Conservation (phyloP, 2,888 invertebrate species). For the Macaria notata region DNA sequence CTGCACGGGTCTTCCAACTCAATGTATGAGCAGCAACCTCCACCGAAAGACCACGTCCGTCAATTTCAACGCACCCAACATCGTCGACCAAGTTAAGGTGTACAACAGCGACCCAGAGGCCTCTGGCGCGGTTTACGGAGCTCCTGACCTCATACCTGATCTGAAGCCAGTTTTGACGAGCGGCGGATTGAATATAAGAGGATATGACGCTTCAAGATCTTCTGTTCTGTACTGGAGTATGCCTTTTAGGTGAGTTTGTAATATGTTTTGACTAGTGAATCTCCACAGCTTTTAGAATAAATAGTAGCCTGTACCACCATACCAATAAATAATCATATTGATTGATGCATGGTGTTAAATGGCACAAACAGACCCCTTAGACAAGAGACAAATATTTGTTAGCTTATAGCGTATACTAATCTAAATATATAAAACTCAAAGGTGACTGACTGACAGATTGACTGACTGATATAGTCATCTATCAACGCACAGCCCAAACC, state of each 20-base stretch:
- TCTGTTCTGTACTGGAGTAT: constrained; percentile 93
- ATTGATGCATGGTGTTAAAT: no score
- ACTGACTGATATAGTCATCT: no score
- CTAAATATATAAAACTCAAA: no score
- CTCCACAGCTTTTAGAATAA: no score
- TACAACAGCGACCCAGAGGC: constrained; percentile 57
- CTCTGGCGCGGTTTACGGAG: constrained; percentile 52
- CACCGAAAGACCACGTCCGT: constrained; percentile 82
- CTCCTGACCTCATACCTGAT: constrained; percentile 50
- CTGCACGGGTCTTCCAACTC: constrained; percentile 94
- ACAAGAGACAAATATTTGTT: no score
- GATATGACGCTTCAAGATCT: constrained; percentile 73
- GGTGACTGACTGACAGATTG: no score
- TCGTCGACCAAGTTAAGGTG: constrained; percentile 59
- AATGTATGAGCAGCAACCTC: constrained; percentile 91
- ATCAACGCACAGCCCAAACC: no score
- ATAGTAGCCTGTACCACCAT: no score
- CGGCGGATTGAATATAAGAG: constrained; percentile 84
- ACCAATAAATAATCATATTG: no score
- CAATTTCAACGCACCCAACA: constrained; percentile 63
- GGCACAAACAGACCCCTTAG: no score
- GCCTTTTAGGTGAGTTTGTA: constrained; percentile 80
- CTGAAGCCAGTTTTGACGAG: constrained; percentile 69
- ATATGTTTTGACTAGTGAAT: neutral
- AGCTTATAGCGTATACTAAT: no score